phyloP scores from a whole-genome alignment of 2,888 invertebrate genomes.

The Hedychridium roseum region DNA sequence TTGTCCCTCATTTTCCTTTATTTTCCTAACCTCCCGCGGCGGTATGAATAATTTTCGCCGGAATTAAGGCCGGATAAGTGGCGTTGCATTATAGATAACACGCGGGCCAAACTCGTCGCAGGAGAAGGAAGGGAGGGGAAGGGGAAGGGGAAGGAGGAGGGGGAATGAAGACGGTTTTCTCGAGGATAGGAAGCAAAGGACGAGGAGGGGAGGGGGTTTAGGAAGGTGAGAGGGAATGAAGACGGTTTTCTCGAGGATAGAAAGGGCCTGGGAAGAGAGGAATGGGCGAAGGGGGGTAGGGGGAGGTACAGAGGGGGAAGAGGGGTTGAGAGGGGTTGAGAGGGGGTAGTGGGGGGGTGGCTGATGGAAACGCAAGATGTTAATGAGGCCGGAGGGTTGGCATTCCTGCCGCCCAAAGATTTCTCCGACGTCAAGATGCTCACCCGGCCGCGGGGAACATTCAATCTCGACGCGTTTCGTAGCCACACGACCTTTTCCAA shows the following conservation, averaged over 20 bases:
- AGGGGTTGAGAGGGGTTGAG: slow-evolving; percentile 29
- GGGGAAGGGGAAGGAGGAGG: slow-evolving; percentile 23
- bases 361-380: slow-evolving; percentile 61
- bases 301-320: slow-evolving; percentile 8
- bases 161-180: slow-evolving; percentile 51
- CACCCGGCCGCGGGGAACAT: slow-evolving; percentile 40
- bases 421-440: slow-evolving; percentile 52
- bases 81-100: not conserved
- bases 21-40: too few relatives aligned
- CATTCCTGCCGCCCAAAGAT: slow-evolving; percentile 61
- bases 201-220: not conserved
- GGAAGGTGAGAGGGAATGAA: slow-evolving; percentile 43
- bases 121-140: not conserved
- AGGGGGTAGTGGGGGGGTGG: slow-evolving; percentile 46
- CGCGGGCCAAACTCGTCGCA: too few relatives aligned
- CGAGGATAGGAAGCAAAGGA: slow-evolving; percentile 12
- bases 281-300: too few relatives aligned
- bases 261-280: too few relatives aligned
- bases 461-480: slow-evolving; percentile 49
- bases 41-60: too few relatives aligned
- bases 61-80: not conserved
- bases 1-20: slow-evolving; percentile 7
- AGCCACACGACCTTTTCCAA: too few relatives aligned
- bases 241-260: slow-evolving; percentile 45
- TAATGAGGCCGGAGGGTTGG: slow-evolving; percentile 63